Evolutionary conservation across 2,888 invertebrate genomes (phyloP), one percentile per base, ranked within the genome.

Genomic region (Athrips mouffetella): DNA sequence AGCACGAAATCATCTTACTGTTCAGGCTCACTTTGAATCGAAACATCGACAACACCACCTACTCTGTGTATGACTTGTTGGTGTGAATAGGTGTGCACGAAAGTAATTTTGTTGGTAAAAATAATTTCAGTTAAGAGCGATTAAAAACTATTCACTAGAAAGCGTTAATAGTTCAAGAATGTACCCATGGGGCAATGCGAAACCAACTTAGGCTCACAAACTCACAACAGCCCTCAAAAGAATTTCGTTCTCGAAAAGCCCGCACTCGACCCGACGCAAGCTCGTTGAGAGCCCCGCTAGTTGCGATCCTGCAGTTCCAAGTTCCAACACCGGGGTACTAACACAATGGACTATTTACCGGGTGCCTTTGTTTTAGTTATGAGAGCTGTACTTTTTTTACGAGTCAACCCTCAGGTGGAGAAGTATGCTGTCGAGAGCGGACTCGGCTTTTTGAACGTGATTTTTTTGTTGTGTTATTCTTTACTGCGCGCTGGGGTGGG

Each of bases 271-370:
- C 37, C 37, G 21, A 2, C n/a, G 21, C 16, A 16, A 16, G 7
- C 21, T 37, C 21, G 21, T 20, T 37, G n/a, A 37, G 21, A 37
- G 21, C 37, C 35, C 37, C 37, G 18, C 37, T 37, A 37, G 37
- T 37, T 37, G 37, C 18, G 15, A 33, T 15, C 33, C 13, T 13
- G 33, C 33, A n/a, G n/a, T n/a, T n/a, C n/a, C n/a, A 27, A 27
- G 15, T 27, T 41, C 27, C 41, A 41, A 25, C 30, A 44, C 44
- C 44, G 54, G 65, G 20, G 40, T 4, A 16, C 16, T 35, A 40
- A 47, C 73, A 83, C 85, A 84, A 84, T 81, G 65, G 73, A 76
- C 79, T 80, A 81, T 84, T 82, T 80, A 81, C 70, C 61, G 56
- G 63, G 57, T 50, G 57, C 70, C 70, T 82, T 86, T 85, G 83